Base-by-base conservation (phyloP, 2,888 invertebrate genomes). In the Steromphala cineraria region DNA sequence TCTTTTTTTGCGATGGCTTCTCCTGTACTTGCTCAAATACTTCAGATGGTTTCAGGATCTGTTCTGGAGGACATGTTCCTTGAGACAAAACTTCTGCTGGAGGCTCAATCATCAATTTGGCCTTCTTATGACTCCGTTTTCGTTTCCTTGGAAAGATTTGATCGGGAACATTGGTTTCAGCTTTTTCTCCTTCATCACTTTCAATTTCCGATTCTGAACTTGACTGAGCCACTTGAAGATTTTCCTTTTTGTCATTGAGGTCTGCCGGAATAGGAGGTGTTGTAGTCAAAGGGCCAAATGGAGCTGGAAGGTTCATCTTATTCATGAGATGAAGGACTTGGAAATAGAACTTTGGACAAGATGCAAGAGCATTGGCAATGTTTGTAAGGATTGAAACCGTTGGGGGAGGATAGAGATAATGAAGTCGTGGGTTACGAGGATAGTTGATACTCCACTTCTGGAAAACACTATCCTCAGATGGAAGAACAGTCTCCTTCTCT, bases 291-390 rank as follows among this genome's bases (percentile, higher is more conserved):
- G 89, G 84, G 0, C 93, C 95, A 94, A 98, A 98, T 0, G 98
- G 98, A 67, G 96, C 95, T 21, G 96, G 96, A 75, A 98, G 93
- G 92, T 96, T 97, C 97, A 98, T 97, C 94, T 96, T 97, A 92
- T 98, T 98, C 98, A 98, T 98, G 78, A 98, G 94, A 94, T 98
- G 98, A 74, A 98, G 91, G 13, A 96, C 93, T 90, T 95, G 94
- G 0, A 95, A 96, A 91, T 98, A 98, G 93, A 98, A 97, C 88
- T 96, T 95, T 79, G 96, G 96, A 87, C 97, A 96, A 19, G 95
- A 95, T 80, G 96, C 95, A 80, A 98, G 93, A 36, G 96, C 95
- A 92, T 96, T 95, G 4, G 96, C 95, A 83, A 98, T 97, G 91
- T 97, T 97, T 79, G 96, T 95, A 67, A 97, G 94, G 67, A 96